Percentiles rank a stretch among this genome's conserved stretches.
phyloP scores from a whole-genome alignment of 2,113 vertebrate species.

The Mungos mungo region DNA sequence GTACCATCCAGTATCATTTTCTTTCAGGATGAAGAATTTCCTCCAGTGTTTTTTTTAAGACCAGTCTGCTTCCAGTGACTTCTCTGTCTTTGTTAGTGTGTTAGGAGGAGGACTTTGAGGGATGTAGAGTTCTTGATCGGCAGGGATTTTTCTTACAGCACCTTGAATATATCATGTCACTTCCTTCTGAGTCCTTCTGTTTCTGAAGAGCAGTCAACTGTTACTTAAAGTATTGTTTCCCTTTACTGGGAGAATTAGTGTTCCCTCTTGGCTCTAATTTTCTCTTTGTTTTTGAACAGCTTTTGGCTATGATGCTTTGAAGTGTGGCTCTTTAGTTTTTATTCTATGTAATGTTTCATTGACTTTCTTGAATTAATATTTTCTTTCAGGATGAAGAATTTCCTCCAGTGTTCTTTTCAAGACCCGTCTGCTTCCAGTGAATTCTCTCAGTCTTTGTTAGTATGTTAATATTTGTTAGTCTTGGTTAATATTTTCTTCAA shows the following conservation, averaged over 20 bases:
- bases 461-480: no score
- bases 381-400: not conserved
- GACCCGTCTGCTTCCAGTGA: not conserved
- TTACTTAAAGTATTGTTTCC: not conserved
- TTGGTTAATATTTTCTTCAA: not conserved
- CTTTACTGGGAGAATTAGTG: not conserved
- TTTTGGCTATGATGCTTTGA: not conserved
- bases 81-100: not conserved
- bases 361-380: not conserved
- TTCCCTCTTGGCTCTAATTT: not conserved
- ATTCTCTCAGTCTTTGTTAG: not conserved
- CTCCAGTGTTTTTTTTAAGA: not conserved
- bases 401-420: not conserved
- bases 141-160: not conserved
- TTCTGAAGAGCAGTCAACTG: not conserved
- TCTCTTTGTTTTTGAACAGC: not conserved
- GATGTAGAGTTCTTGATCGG: not conserved
- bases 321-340: not conserved
- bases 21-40: not conserved
- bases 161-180: not conserved
- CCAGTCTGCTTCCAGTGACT: not conserved
- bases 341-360: not conserved
- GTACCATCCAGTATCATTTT: not conserved
- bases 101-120: not conserved
- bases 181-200: not conserved